Conservation (phyloP, 2,113 vertebrate species). For the Vimba vimba region DNA sequence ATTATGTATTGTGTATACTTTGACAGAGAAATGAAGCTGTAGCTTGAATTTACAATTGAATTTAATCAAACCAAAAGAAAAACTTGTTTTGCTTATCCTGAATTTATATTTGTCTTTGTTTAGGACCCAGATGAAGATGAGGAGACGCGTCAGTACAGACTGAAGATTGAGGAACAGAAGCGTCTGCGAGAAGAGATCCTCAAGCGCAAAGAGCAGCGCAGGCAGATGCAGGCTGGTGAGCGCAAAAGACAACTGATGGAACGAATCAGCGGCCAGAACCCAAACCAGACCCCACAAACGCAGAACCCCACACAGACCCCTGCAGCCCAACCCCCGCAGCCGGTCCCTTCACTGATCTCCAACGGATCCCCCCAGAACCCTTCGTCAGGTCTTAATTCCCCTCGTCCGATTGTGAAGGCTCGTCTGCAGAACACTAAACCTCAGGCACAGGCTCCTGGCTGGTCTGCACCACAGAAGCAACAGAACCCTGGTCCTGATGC, state of each 20-base stretch:
- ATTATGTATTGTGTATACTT: not conserved
- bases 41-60: not conserved
- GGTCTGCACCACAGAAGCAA: constrained; percentile 41
- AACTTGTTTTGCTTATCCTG: not conserved
- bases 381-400: not conserved
- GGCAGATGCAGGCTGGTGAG: constrained; percentile 94
- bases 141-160: constrained; percentile 89
- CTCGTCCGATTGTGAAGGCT: constrained; percentile 68
- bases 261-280: constrained; percentile 82
- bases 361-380: constrained; percentile 56
- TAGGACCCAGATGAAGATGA: constrained; percentile 93
- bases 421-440: constrained; percentile 68
- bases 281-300: constrained; percentile 61
- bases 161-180: constrained; percentile 98
- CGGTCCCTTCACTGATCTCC: constrained; percentile 55
- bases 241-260: constrained; percentile 92
- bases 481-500: constrained; percentile 52
- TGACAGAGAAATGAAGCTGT: not conserved
- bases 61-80: not conserved
- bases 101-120: constrained; percentile 31
- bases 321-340: constrained; percentile 55
- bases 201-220: constrained; percentile 89
- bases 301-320: constrained; percentile 63
- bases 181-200: constrained; percentile 92
- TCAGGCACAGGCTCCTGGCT: constrained; percentile 16